A percentile compares a stretch with the other conserved stretches of the same genome.
phyloP scores from a whole-genome alignment of 92 coral and sea anemone genomes.

The Muricea muricata region DNA sequence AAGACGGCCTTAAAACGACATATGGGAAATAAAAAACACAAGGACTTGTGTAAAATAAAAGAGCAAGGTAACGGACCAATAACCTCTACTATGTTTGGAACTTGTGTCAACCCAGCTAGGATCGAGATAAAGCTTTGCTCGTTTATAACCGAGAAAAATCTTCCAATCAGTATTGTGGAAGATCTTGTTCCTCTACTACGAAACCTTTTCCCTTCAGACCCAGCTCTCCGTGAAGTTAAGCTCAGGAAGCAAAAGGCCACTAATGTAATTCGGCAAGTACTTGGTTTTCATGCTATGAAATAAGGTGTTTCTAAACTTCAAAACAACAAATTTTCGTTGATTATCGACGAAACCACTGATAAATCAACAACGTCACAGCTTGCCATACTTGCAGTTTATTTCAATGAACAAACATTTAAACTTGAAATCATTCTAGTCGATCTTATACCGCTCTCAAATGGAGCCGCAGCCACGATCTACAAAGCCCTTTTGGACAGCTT shows the following conservation, averaged over 20 bases:
- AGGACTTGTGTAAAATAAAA: background rate
- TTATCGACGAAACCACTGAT: conserved; percentile 30
- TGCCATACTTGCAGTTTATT: background rate
- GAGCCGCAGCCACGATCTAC: background rate
- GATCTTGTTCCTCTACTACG: background rate
- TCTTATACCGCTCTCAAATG: background rate
- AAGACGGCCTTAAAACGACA: background rate
- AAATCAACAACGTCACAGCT: background rate
- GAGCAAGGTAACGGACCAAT: background rate
- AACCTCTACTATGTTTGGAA: background rate
- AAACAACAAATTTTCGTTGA: background rate
- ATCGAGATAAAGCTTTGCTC: background rate
- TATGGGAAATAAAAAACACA: background rate
- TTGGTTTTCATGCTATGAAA: background rate
- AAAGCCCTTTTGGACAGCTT: background rate
- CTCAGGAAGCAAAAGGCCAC: background rate
- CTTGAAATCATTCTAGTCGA: background rate
- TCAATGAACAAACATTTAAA: background rate
- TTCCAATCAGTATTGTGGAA: background rate
- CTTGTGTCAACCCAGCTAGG: background rate
- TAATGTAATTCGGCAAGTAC: background rate
- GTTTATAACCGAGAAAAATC: background rate
- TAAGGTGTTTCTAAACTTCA: background rate
- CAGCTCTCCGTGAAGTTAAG: background rate
- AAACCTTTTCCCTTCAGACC: background rate